Percentiles rank a stretch among this genome's conserved stretches.
phyloP scores from a whole-genome alignment of 2,888 invertebrate species.

The Erpobdella octoculata region DNA sequence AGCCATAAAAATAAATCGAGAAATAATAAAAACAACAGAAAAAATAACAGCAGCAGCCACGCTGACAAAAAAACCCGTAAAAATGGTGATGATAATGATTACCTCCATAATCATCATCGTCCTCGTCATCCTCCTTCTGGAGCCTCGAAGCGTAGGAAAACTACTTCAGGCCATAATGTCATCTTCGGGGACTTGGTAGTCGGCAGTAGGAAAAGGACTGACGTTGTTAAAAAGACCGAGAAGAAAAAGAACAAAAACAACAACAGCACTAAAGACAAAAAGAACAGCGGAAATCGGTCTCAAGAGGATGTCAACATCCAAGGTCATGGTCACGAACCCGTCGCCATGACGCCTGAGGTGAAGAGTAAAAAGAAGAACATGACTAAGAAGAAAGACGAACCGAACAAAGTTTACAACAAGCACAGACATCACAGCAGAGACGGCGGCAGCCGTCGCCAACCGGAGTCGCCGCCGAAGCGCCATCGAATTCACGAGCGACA shows the following conservation, averaged over 20 bases:
- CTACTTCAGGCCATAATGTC: neutral
- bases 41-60: neutral
- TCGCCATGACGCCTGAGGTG: no score
- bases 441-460: neutral
- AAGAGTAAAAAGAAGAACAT: no score
- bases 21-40: neutral
- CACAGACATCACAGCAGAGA: neutral
- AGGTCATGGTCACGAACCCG: neutral
- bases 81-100: neutral
- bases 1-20: neutral
- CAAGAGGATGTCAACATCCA: neutral
- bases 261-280: neutral
- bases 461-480: neutral
- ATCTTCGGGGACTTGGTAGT: neutral
- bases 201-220: neutral
- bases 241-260: neutral
- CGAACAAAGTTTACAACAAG: neutral
- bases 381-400: neutral
- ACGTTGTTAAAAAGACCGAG: neutral
- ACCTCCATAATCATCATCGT: neutral
- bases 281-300: neutral
- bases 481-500: neutral
- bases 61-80: neutral
- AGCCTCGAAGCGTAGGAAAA: neutral
- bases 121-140: neutral